Conservation (phyloP, 2,888 invertebrate species). For the Troides helena region DNA sequence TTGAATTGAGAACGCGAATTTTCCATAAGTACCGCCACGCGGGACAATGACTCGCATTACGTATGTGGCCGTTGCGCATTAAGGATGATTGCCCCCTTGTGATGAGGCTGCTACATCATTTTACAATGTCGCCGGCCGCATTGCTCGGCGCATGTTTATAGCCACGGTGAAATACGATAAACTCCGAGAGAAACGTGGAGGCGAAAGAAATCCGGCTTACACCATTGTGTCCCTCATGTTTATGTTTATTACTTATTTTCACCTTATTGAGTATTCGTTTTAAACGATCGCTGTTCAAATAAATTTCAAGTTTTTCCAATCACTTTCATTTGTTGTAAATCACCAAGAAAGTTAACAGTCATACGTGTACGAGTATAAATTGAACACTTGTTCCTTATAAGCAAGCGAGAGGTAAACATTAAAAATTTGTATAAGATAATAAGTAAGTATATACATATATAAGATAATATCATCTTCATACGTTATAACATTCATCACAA, state of each 20-base stretch:
- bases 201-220: constrained; percentile 73
- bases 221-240: constrained; percentile 70
- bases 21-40: constrained; percentile 79
- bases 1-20: constrained; percentile 81
- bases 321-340: constrained; percentile 42
- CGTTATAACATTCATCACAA: too few relatives aligned
- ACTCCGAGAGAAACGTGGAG: constrained; percentile 69
- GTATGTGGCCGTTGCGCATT: constrained; percentile 79
- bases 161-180: constrained; percentile 74
- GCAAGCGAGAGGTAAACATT: too few relatives aligned
- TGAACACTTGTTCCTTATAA: background rate
- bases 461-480: too few relatives aligned
- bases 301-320: constrained; percentile 48
- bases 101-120: constrained; percentile 78
- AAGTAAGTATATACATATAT: too few relatives aligned
- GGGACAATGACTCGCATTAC: constrained; percentile 81
- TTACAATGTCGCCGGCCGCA: constrained; percentile 75
- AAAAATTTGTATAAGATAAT: too few relatives aligned
- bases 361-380: background rate
- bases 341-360: constrained; percentile 34
- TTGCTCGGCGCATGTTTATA: constrained; percentile 68
- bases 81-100: constrained; percentile 80
- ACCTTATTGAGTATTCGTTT: constrained; percentile 63
- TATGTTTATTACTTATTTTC: constrained; percentile 77
- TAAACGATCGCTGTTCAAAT: constrained; percentile 58